A percentile compares a stretch with the other conserved stretches of the same genome.
These are phyloP conservation scores for Drosophila seguyi DNA, from an alignment of 1,140 invertebrate genomes.

Conservation along the genomic window DNA sequence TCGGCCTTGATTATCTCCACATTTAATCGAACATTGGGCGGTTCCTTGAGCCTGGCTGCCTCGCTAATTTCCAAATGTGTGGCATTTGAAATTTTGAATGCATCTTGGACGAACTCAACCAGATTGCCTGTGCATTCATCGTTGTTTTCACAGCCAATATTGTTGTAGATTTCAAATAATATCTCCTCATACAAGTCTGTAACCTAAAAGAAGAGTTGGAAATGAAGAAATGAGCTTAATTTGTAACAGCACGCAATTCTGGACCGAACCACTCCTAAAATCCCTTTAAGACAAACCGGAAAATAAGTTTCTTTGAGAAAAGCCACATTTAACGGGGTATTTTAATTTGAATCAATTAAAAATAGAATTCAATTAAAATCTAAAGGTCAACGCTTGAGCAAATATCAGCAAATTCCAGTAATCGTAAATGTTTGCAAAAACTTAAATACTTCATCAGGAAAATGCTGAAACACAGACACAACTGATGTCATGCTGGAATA, in stretches of 20 bases:
- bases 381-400: conserved; percentile 36
- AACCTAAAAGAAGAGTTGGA: conserved; percentile 86
- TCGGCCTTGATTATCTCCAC: conserved; percentile 97
- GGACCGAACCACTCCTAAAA: background rate
- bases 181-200: conserved; percentile 97
- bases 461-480: conserved; percentile 23
- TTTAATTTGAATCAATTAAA: conserved; percentile 21
- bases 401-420: conserved; percentile 39
- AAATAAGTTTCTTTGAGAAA: background rate
- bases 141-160: conserved; percentile 92
- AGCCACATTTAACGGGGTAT: conserved; percentile 11
- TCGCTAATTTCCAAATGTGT: conserved; percentile 90
- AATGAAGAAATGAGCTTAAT: background rate
- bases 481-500: conserved; percentile 33
- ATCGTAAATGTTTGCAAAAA: conserved; percentile 35
- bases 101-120: conserved; percentile 93
- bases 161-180: conserved; percentile 96
- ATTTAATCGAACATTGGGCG: conserved; percentile 96
- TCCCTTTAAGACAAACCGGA: background rate
- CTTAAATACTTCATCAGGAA: conserved; percentile 22
- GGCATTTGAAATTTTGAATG: conserved; percentile 93
- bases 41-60: conserved; percentile 90
- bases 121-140: conserved; percentile 90
- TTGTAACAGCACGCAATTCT: background rate
- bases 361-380: conserved; percentile 35